These are phyloP conservation scores for Acromyrmex heyeri DNA, from an alignment of 1,140 invertebrate species.

Conservation along the genomic window DNA sequence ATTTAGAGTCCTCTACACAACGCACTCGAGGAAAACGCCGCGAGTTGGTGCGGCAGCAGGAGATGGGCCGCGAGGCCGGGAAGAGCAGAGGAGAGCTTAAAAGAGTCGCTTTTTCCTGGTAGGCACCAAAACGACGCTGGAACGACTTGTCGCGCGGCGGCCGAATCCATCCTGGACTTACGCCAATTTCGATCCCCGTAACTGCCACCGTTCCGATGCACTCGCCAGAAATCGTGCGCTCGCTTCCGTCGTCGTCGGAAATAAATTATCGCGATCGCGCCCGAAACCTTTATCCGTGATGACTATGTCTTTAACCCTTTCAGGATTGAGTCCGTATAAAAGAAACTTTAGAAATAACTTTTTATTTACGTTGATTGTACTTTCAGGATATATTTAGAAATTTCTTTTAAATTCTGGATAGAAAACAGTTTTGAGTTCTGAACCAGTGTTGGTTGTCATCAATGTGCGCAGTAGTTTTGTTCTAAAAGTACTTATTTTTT, in stretches of 20 bases:
- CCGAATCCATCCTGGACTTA: conserved; percentile 59
- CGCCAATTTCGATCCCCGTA: conserved; percentile 66
- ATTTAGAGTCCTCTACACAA: conserved; percentile 71
- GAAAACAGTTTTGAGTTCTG: not conserved
- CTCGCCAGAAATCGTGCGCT: conserved; percentile 47
- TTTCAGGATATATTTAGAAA: not conserved
- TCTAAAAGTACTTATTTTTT: conserved; percentile 23
- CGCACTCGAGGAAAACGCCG: conserved; percentile 57
- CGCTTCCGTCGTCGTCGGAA: conserved; percentile 54
- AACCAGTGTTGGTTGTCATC: not conserved
- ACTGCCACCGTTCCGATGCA: conserved; percentile 20
- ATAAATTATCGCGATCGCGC: conserved; percentile 45
- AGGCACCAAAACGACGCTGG: conserved; percentile 47
- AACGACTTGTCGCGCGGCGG: conserved; percentile 54
- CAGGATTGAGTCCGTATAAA: not conserved
- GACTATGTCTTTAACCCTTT: conserved; percentile 21
- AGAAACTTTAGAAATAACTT: not conserved
- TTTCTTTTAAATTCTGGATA: not conserved
- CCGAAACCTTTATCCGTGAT: not conserved
- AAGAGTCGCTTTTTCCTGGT: conserved; percentile 63
- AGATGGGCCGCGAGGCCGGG: conserved; percentile 24
- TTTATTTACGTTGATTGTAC: not conserved
- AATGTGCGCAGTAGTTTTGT: not conserved
- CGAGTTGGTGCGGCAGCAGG: not conserved
- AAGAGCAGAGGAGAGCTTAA: conserved; percentile 39